A percentile compares a stretch with the other conserved stretches of the same genome.
Conservation (phyloP, 1,140 invertebrate species). For the Apis dorsata region DNA sequence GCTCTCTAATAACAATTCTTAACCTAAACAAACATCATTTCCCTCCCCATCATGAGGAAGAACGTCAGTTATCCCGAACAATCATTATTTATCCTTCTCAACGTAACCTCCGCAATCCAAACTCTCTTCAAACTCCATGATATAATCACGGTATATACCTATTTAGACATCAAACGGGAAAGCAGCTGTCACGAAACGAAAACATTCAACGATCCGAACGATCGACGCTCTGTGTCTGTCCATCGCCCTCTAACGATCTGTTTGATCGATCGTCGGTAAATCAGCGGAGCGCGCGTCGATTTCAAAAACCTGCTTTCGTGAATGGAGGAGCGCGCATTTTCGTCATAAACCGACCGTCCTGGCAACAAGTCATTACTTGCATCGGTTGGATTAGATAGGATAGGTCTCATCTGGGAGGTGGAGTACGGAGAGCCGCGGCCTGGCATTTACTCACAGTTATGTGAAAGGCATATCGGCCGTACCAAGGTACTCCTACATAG, state of each 20-base stretch:
- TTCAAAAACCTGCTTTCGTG: conserved; percentile 19
- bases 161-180: neutral
- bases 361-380: conserved; percentile 60
- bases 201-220: neutral
- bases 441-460: conserved; percentile 80
- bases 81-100: too few relatives aligned
- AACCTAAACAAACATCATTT: too few relatives aligned
- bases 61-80: too few relatives aligned
- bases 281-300: too few relatives aligned
- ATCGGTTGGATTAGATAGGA: conserved; percentile 60
- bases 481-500: conserved; percentile 74
- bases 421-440: conserved; percentile 66
- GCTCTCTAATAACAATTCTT: too few relatives aligned
- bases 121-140: too few relatives aligned
- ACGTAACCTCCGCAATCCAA: too few relatives aligned
- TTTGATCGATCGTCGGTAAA: neutral
- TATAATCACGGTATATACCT: too few relatives aligned
- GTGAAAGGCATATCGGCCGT: conserved; percentile 78
- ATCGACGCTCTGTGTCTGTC: neutral
- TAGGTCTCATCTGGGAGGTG: conserved; percentile 72
- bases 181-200: neutral
- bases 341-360: conserved; percentile 40
- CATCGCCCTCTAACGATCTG: neutral
- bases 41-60: too few relatives aligned
- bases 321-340: conserved; percentile 32